Base-by-base conservation (phyloP, 2,113 vertebrate species). In the Ictalurus punctatus region DNA sequence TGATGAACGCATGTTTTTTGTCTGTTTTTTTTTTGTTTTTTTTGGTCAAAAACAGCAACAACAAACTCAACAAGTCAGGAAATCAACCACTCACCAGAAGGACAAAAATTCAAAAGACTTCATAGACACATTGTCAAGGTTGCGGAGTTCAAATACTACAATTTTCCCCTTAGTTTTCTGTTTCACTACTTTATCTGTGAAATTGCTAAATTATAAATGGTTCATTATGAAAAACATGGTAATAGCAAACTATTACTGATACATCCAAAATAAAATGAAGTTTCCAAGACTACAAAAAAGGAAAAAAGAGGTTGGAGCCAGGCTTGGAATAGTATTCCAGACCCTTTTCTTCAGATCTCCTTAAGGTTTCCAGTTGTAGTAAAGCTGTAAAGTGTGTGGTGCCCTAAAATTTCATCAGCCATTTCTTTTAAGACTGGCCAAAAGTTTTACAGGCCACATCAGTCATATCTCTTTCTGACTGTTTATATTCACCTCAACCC, bases 361-460 rank as follows among this genome's bases (percentile, higher is more conserved):
- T 40, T 82, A 76, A 85, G 84, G 65, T 85, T 91, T 90, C 84
- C 84, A 87, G 86, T 87, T 88, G 90, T 88, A 86, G 86, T 86
- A 80, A 92, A 90, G 73, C 80, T 87, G 76, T 79, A 86, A 92
- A 58, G 82, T 79, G 79, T 52, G 25, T 59, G 37, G 56, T 88
- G 80, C 87, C 86, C 23, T 65, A 85, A 83, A 83, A 84, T 85
- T 84, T 85, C 25, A 92, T 73, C 61, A 85, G 56, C 54, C 78
- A 73, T 54, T 78, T 88, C 87, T 92, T 89, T 92, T 74, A 92
- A 89, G 90, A 92, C 74, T 63, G 91, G 91, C 92, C 92, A 93
- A 90, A 85, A 81, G 86, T 84, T 90, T 92, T 86, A 92, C 76
- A 87, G 89, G 88, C 91, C 92, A 90, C 91, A 92, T 92, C 91